phyloP scores from a whole-genome alignment of 1,140 invertebrate species.

The Carposina sasakii region DNA sequence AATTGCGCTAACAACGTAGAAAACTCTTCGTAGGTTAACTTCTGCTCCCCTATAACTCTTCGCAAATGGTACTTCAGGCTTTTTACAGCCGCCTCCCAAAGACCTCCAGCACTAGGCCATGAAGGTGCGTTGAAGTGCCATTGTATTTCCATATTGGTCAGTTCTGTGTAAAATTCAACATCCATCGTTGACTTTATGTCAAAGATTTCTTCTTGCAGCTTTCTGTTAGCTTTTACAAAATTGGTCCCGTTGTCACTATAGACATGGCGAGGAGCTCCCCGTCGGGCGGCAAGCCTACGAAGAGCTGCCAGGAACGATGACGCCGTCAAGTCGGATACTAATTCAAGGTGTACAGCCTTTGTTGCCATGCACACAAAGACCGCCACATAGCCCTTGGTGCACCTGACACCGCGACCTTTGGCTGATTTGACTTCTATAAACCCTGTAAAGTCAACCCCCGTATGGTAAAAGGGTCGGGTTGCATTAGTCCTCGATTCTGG shows the following conservation, averaged over 20 bases:
- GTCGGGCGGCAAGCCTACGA: conserved; percentile 33
- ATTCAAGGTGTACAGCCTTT: conserved; percentile 61
- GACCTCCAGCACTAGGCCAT: conserved; percentile 37
- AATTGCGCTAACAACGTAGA: conserved; percentile 19
- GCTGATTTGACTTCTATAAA: conserved; percentile 23
- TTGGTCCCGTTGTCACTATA: neutral
- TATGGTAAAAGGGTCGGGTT: conserved; percentile 28
- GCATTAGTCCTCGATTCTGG: conserved; percentile 18
- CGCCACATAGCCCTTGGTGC: conserved; percentile 40
- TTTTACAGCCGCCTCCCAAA: conserved; percentile 26
- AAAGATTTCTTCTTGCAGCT: conserved; percentile 3
- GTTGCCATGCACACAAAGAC: conserved; percentile 51
- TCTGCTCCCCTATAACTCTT: conserved; percentile 25
- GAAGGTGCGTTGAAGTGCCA: conserved; percentile 46
- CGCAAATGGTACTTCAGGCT: conserved; percentile 35
- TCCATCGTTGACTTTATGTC: neutral
- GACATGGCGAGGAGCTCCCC: neutral
- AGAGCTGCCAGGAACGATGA: conserved; percentile 48
- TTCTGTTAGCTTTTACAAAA: neutral
- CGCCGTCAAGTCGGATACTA: conserved; percentile 42
- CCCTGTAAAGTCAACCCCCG: conserved; percentile 40
- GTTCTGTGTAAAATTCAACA: conserved; percentile 2
- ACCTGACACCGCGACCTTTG: conserved; percentile 26
- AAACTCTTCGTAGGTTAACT: conserved; percentile 18
- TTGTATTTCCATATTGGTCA: conserved; percentile 12